Conservation (phyloP, 2,113 vertebrate species). For the Piliocolobus tephrosceles region DNA sequence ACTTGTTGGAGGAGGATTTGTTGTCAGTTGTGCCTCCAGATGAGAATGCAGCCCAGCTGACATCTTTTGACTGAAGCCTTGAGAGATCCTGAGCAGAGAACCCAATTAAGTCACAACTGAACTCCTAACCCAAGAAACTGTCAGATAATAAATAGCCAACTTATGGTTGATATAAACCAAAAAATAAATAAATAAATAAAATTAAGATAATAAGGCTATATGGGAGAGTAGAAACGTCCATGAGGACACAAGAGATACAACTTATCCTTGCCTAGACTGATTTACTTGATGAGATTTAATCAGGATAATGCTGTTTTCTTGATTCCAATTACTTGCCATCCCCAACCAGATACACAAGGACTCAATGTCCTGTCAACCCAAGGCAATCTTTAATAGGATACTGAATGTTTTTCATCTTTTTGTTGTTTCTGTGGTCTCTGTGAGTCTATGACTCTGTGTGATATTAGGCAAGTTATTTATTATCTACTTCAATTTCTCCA, state of each 20-base stretch:
- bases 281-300: not conserved
- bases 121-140: not conserved
- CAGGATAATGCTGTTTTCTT: not conserved
- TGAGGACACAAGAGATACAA: not conserved
- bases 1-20: not conserved
- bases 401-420: not conserved
- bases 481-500: not conserved
- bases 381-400: not conserved
- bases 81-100: not conserved
- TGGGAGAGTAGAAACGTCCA: not conserved
- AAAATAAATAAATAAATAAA: not conserved
- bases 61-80: not conserved
- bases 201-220: not conserved
- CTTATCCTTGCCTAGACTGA: not conserved
- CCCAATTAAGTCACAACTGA: not conserved
- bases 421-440: not conserved
- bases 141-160: not conserved
- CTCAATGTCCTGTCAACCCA: not conserved
- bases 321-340: not conserved
- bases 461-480: not conserved
- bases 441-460: not conserved
- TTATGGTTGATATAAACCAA: too few species aligned
- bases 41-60: not conserved
- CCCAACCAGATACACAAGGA: not conserved
- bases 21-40: not conserved